Evolutionary conservation across 2,113 vertebrate species (phyloP).

Genomic region (Danio rerio): DNA sequence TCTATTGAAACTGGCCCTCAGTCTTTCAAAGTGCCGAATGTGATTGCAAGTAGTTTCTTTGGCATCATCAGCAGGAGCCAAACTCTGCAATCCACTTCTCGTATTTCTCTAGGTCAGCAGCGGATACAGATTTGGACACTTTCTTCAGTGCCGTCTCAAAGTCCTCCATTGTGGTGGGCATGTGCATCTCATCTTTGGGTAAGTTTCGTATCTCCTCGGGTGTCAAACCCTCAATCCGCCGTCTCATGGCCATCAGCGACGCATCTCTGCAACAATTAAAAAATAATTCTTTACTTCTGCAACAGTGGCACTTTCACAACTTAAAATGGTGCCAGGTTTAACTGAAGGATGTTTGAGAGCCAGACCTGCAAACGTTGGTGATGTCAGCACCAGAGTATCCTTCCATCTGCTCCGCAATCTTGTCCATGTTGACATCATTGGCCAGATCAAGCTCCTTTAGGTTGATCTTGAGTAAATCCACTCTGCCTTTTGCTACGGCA

Average conservation of each 20-base stretch:
- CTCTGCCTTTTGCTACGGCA: slow-evolving; percentile 87
- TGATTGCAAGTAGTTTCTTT: neutral
- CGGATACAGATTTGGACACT: slow-evolving; percentile 96
- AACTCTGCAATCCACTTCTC: slow-evolving; percentile 98
- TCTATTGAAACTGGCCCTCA: neutral
- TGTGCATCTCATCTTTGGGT: slow-evolving; percentile 96
- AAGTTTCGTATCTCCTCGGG: slow-evolving; percentile 98
- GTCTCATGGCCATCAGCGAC: slow-evolving; percentile 97
- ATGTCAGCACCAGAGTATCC: slow-evolving; percentile 98
- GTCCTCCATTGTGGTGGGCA: slow-evolving; percentile 99
- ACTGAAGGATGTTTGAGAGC: neutral
- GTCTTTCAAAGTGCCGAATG: slow-evolving; percentile 26
- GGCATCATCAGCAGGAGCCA: slow-evolving; percentile 86
- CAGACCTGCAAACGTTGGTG: slow-evolving; percentile 96
- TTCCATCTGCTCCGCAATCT: slow-evolving; percentile 93
- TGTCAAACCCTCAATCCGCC: slow-evolving; percentile 93
- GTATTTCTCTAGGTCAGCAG: slow-evolving; percentile 93
- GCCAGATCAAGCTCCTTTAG: slow-evolving; percentile 93
- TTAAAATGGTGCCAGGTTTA: neutral
- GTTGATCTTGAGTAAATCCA: slow-evolving; percentile 91
- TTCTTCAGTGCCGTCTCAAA: slow-evolving; percentile 94
- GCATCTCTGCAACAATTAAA: slow-evolving; percentile 82
- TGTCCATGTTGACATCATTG: slow-evolving; percentile 88
- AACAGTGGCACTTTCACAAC: neutral
- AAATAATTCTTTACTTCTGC: neutral